phyloP scores from a whole-genome alignment of 2,888 invertebrate species.

The Caenorhabditis zanzibari region DNA sequence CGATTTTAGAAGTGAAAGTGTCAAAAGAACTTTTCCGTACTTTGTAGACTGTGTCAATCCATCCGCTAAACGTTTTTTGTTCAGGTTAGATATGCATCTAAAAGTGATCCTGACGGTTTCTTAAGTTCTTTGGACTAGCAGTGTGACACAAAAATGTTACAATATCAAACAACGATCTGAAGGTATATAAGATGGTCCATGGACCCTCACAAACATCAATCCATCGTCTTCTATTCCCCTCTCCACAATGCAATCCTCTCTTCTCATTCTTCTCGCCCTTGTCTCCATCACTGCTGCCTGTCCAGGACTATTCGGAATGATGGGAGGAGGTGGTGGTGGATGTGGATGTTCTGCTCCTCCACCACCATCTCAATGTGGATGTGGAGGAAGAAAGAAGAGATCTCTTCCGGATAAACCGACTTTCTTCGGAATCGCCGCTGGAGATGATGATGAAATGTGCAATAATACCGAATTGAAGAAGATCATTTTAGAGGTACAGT shows the following conservation, averaged over 20 bases:
- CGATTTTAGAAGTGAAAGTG: too few species aligned
- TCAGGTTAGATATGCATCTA: too few species aligned
- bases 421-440: constrained; percentile 61
- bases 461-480: constrained; percentile 63
- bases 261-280: constrained; percentile 45
- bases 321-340: constrained; percentile 61
- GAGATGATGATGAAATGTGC: constrained; percentile 53
- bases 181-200: too few species aligned
- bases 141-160: too few species aligned
- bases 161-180: too few species aligned
- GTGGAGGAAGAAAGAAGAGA: constrained; percentile 65
- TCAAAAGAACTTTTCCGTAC: too few species aligned
- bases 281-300: constrained; percentile 52
- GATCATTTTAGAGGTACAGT: constrained; percentile 48
- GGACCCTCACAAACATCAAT: too few species aligned
- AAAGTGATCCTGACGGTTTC: too few species aligned
- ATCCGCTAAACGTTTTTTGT: too few species aligned
- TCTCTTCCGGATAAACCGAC: constrained; percentile 51
- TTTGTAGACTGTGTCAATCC: too few species aligned
- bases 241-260: constrained; percentile 45
- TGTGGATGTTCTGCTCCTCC: constrained; percentile 67
- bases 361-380: constrained; percentile 62
- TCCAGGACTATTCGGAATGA: constrained; percentile 62
- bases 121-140: too few species aligned
- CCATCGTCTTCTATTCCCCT: neutral